phyloP scores from a whole-genome alignment of 2,797 vertebrate species.

The Platalea minor region DNA sequence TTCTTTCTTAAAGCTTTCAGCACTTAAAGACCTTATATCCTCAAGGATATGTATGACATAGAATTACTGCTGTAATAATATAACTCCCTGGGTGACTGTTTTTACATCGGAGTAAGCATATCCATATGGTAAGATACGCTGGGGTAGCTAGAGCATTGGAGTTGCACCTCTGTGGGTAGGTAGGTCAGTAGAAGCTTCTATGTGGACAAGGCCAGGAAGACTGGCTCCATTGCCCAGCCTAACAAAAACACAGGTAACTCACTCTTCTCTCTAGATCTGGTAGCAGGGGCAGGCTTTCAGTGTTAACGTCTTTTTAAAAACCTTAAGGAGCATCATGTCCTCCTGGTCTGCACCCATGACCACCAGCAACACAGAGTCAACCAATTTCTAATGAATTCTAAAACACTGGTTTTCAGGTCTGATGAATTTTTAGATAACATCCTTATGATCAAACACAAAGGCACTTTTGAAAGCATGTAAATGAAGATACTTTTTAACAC shows the following conservation, averaged over 20 bases:
- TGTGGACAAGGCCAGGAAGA: background rate
- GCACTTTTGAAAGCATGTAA: background rate
- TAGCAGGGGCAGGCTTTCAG: background rate
- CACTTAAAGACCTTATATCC: background rate
- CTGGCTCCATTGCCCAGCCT: background rate
- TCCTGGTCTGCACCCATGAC: background rate
- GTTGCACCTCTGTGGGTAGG: background rate
- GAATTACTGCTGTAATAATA: background rate
- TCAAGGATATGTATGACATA: background rate
- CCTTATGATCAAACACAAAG: background rate
- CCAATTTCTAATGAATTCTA: background rate
- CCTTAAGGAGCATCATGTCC: background rate
- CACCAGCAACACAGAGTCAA: background rate
- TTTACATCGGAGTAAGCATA: background rate
- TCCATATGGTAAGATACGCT: background rate
- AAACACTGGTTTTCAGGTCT: background rate
- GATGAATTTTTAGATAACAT: background rate
- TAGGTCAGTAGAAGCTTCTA: background rate
- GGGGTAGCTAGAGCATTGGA: background rate
- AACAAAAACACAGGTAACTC: background rate
- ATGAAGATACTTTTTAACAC: background rate
- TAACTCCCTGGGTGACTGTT: background rate
- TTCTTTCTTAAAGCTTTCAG: background rate
- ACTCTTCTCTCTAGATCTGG: background rate
- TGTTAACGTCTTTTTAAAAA: background rate